A percentile compares a stretch with the other conserved stretches of the same genome.
These are phyloP conservation scores for Rhyzopertha dominica DNA, from an alignment of 1,140 invertebrate species.

Conservation along the genomic window DNA sequence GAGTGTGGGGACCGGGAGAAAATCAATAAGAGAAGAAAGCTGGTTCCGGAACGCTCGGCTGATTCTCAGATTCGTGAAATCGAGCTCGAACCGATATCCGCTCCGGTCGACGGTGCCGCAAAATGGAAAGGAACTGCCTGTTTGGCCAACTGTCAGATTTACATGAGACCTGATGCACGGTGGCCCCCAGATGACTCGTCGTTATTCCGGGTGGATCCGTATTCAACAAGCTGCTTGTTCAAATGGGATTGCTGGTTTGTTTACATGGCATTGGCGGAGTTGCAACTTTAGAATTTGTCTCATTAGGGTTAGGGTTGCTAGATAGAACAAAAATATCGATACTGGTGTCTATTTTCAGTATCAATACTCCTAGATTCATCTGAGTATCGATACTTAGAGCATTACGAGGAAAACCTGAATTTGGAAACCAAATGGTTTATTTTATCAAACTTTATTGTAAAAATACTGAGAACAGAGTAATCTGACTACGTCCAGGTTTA, in stretches of 20 bases:
- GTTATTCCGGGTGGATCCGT: conserved; percentile 6
- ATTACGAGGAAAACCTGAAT: too few relatives aligned
- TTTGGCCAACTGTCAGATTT: conserved; percentile 34
- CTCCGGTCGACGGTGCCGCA: conserved; percentile 37
- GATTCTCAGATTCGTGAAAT: conserved; percentile 47
- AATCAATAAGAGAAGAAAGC: conserved; percentile 48
- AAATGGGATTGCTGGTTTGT: conserved; percentile 13
- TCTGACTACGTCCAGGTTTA: too few relatives aligned
- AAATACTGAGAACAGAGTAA: too few relatives aligned
- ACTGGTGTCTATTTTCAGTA: too few relatives aligned
- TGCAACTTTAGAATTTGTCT: conserved; percentile 8
- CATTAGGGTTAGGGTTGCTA: too few relatives aligned
- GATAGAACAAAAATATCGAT: too few relatives aligned
- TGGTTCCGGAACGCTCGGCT: conserved; percentile 48
- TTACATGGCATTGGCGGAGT: conserved; percentile 9
- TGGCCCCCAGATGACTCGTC: conserved; percentile 3
- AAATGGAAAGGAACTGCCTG: conserved; percentile 38
- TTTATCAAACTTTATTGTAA: too few relatives aligned
- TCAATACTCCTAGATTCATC: too few relatives aligned
- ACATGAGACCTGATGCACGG: conserved; percentile 23
- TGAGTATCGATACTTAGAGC: too few relatives aligned
- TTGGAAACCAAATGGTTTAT: too few relatives aligned
- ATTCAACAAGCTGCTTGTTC: conserved; percentile 12
- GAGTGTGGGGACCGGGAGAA: conserved; percentile 38
- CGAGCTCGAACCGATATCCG: conserved; percentile 46